Evolutionary conservation across 2,797 vertebrate species (phyloP), one percentile per base, ranked within the genome.

Genomic region (Esox lucius): DNA sequence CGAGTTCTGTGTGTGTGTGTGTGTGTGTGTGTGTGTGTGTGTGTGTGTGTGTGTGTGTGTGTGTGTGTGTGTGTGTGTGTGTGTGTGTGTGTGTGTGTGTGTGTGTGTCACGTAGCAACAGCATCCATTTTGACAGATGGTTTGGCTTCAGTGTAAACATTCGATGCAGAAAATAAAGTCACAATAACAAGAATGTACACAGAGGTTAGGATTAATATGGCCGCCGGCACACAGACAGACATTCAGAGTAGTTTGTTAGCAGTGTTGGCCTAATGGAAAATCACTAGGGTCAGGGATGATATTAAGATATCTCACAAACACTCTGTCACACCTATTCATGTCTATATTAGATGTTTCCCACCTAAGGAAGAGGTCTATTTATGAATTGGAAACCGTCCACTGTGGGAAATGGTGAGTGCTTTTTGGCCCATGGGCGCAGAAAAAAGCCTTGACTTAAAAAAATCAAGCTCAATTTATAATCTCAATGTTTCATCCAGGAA

Each of bases 111-210:
- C 71, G 68, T 65, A 70, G 82, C 80, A 84, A 86, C 84, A 83
- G 72, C 70, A 28, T 77, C 78, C 72, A 65, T 75, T 81, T 87
- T 83, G 83, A 76, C 80, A 86, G 87, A 39, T 61, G 51, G 33
- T 16, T 81, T 70, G 13, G 28, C 61, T 79, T 79, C 81, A 74
- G 85, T 82, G 84, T 78, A 85, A 85, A 84, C 78, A 84, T 68
- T 71, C 76, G 72, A 72, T 78, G 72, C 66, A 75, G 71, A 68
- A 56, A 75, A 48, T 79, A 71, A 79, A 71, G 51, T 61, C 8
- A 22, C 70, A 83, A 83, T 65, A 68, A 77, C 75, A 35, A 19
- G 3, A 67, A 67, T 68, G 17, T 68, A 46, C 35, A 42, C 33
- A 68, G 73, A 72, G 65, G 59, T 72, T 51, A 15, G 28, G 19